Base-by-base conservation (phyloP, 2,888 invertebrate genomes). In the Napeogenes inachia region DNA sequence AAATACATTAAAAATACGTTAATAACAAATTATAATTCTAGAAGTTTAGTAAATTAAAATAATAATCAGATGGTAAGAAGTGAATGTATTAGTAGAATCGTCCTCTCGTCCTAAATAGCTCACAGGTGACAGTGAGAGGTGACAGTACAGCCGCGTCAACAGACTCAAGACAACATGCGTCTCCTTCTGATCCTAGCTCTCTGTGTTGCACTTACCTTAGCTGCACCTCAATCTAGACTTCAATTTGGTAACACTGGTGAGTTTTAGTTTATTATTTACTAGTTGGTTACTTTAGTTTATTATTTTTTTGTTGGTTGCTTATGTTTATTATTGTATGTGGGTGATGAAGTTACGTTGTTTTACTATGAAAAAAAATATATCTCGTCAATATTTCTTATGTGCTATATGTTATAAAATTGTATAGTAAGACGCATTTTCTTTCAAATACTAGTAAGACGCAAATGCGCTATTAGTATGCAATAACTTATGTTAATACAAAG, bases 201-300 rank as follows among this genome's bases (percentile, higher is more conserved):
- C 2, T 64, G 73, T 54, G 54, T 74, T 5, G 73, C 74, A 67
- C 56, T 73, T 63, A 73, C 45, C 60, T 57, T 68, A 54, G 75
- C 79, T 63, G 77, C 81, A 30, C 84, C 81, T 6, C 76, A 74
- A 54, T 78, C 80, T 13, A 77, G 77, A 47, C 74, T 87, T 32
- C 82, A 87, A 64, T 75, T 77, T 21, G 80, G 79, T 45, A 71
- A 67, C 54, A 73, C 72, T 67, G 85, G 87, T 87, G 60, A 76
- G 80, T 74, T 59, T 32, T 50, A 47, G 4, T 10, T 10, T 50
- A 47, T 50, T 30, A 50, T 30, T 30, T 30, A 50, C 2, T 50
- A 10, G 30, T 30, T 30, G 6, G 21, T 50, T 42, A 10, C 21
- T 59, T 32, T 50, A 47, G 4, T 10, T 10, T 50, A 47, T 50